Evolutionary conservation across 2,888 invertebrate genomes (phyloP).

Genomic region (Tetheella fluctuosa): DNA sequence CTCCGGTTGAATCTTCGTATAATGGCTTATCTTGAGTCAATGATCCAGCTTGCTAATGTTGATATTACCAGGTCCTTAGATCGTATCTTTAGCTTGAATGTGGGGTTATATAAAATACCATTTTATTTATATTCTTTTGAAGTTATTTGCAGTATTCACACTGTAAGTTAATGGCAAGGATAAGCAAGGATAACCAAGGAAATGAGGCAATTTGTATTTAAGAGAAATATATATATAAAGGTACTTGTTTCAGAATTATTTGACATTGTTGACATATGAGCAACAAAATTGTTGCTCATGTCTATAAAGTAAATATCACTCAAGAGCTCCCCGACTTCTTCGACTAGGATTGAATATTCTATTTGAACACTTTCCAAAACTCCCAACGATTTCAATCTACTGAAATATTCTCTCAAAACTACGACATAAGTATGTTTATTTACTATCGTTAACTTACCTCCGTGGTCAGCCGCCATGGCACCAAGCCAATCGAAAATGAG

Average conservation of each 20-base stretch:
- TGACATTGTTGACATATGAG: too few relatives aligned
- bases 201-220: too few relatives aligned
- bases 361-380: not conserved
- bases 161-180: too few relatives aligned
- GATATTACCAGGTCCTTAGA: not conserved
- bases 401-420: constrained; percentile 1
- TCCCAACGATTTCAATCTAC: constrained; percentile 8
- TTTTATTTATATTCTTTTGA: too few relatives aligned
- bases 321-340: not conserved
- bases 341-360: not conserved
- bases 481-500: constrained; percentile 23
- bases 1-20: not conserved
- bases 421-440: constrained; percentile 10
- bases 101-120: not conserved
- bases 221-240: too few relatives aligned
- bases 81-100: not conserved
- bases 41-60: not conserved
- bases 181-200: too few relatives aligned
- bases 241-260: too few relatives aligned
- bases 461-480: constrained; percentile 30
- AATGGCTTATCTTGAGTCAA: not conserved
- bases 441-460: constrained; percentile 8
- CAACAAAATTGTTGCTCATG: too few relatives aligned
- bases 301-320: not conserved
- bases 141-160: too few relatives aligned